phyloP scores from a whole-genome alignment of 2,113 vertebrate genomes.

The Cottus gobio region DNA sequence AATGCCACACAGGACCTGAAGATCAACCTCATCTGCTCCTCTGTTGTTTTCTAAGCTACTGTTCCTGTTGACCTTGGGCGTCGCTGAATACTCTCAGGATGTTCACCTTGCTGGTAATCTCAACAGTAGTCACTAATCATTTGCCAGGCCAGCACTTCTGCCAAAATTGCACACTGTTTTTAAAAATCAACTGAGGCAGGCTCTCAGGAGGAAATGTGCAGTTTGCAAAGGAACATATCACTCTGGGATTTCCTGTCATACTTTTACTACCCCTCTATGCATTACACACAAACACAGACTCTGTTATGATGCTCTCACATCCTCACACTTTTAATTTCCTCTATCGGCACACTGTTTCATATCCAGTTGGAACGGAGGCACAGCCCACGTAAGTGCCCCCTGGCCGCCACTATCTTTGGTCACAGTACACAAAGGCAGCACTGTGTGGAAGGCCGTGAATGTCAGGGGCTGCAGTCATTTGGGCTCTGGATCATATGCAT shows the following conservation, averaged over 20 bases:
- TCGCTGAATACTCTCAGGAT: slow-evolving; percentile 38
- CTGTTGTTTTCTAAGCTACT: background rate
- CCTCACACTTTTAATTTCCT: slow-evolving; percentile 1
- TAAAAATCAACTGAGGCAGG: slow-evolving; percentile 12
- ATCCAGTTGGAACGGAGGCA: background rate
- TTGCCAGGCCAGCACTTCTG: slow-evolving; percentile 13
- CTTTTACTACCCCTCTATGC: background rate
- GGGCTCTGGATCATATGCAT: background rate
- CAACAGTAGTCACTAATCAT: slow-evolving; percentile 39
- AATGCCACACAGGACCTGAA: slow-evolving; percentile 33
- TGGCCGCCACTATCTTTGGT: slow-evolving; percentile 3
- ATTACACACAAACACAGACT: background rate
- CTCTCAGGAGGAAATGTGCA: slow-evolving; percentile 30
- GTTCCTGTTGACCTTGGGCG: slow-evolving; percentile 36
- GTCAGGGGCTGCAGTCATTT: slow-evolving; percentile 23
- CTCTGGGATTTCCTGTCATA: slow-evolving; percentile 8
- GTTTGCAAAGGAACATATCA: background rate
- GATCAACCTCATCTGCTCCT: background rate
- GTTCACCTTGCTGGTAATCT: slow-evolving; percentile 33
- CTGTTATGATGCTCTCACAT: background rate
- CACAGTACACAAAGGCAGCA: slow-evolving; percentile 11
- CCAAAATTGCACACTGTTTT: slow-evolving; percentile 14
- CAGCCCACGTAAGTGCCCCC: slow-evolving; percentile 15
- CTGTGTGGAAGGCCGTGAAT: slow-evolving; percentile 2
- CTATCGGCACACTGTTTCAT: background rate